phyloP scores from a whole-genome alignment of 53 echinoderm and acorn worm species.

The Echinometra lucunter region DNA sequence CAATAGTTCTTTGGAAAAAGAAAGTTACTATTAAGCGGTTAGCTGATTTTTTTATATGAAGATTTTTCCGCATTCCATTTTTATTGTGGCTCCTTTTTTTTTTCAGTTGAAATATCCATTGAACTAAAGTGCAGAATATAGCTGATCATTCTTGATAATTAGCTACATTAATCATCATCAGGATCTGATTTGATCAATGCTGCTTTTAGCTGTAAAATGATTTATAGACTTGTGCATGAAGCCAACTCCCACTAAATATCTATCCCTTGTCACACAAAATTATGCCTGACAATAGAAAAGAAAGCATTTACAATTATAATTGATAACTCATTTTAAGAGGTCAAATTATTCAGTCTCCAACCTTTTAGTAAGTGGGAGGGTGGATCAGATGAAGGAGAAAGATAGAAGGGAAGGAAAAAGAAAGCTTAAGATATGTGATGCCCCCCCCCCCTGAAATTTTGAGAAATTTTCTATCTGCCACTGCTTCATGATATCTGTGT shows the following conservation, averaged over 20 bases:
- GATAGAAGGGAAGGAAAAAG: background rate
- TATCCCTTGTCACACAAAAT: background rate
- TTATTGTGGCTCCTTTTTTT: background rate
- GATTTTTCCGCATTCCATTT: background rate
- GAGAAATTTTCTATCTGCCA: background rate
- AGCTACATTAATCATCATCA: constrained; percentile 3
- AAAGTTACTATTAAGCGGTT: background rate
- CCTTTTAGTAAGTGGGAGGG: background rate
- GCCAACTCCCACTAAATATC: background rate
- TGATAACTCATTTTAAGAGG: background rate
- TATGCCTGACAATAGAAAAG: background rate
- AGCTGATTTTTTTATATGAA: background rate
- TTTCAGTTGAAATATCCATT: background rate
- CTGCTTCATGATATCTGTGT: background rate
- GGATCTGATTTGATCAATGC: background rate
- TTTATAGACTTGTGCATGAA: background rate
- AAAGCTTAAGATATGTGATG: background rate
- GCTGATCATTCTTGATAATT: constrained; percentile 17
- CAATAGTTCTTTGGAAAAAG: background rate
- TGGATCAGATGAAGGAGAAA: background rate
- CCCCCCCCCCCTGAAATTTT: background rate
- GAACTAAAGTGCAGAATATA: background rate
- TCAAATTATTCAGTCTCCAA: background rate
- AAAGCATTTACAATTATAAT: background rate
- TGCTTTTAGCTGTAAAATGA: background rate